Conservation (phyloP, 2,797 vertebrate genomes). For the Pogonophryne albipinna region DNA sequence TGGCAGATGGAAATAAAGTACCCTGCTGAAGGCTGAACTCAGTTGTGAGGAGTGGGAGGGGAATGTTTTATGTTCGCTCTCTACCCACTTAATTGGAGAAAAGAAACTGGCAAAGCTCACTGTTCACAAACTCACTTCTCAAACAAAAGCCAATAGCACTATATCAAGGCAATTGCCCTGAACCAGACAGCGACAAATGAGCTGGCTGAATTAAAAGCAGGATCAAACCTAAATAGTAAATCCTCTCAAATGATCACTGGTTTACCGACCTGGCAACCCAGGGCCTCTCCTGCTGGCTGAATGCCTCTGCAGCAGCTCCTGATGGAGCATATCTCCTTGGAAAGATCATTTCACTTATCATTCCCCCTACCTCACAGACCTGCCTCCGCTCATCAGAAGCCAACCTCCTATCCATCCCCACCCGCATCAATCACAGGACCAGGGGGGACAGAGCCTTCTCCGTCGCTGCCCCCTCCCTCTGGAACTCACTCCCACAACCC, state of each 20-base stretch:
- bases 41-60: background rate
- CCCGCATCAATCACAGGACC: too few species aligned
- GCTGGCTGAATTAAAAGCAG: conserved; percentile 33
- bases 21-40: conserved; percentile 12
- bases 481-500: too few species aligned
- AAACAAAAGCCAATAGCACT: conserved; percentile 29
- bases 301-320: conserved; percentile 13
- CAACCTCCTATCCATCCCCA: too few species aligned
- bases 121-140: background rate
- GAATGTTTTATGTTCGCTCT: conserved; percentile 34
- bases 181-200: conserved; percentile 58
- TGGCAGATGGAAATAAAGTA: conserved; percentile 12
- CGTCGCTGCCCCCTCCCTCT: too few species aligned
- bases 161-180: conserved; percentile 37
- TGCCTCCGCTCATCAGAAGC: too few species aligned
- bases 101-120: conserved; percentile 24
- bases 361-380: too few species aligned
- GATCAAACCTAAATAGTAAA: conserved; percentile 56
- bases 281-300: conserved; percentile 22
- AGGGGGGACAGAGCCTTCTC: too few species aligned
- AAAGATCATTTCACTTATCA: conserved; percentile 12
- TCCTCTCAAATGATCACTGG: conserved; percentile 51
- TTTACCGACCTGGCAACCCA: conserved; percentile 50
- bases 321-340: conserved; percentile 4
- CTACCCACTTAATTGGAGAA: conserved; percentile 33